phyloP scores from a whole-genome alignment of 2,113 vertebrate species.

The Hypanus sabinus region DNA sequence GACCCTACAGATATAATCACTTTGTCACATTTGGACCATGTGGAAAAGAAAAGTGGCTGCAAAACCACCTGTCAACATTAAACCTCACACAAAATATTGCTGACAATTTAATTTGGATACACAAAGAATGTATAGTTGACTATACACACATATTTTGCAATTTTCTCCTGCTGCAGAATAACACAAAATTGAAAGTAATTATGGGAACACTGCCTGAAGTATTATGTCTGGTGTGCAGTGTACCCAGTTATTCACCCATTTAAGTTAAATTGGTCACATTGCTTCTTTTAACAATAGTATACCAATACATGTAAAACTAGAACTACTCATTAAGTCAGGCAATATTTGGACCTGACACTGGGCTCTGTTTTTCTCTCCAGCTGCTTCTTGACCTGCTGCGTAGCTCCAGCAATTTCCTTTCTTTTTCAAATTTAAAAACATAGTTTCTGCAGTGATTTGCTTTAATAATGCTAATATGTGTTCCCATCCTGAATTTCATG shows the following conservation, averaged over 20 bases:
- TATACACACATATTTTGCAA: background rate
- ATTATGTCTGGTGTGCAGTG: background rate
- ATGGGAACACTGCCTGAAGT: background rate
- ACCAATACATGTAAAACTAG: background rate
- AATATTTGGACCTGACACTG: too few relatives aligned
- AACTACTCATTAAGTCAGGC: too few relatives aligned
- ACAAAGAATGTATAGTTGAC: background rate
- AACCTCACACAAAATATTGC: background rate
- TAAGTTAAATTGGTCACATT: background rate
- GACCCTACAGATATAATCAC: background rate
- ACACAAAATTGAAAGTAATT: background rate
- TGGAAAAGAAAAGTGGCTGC: background rate
- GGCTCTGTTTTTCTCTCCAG: too few relatives aligned
- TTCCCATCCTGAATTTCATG: background rate
- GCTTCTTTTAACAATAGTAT: background rate
- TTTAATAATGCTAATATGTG: background rate
- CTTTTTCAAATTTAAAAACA: too few relatives aligned
- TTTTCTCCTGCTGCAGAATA: background rate
- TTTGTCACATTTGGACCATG: background rate
- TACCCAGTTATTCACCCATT: background rate
- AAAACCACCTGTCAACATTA: background rate
- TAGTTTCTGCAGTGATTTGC: too few relatives aligned
- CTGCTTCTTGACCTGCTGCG: too few relatives aligned
- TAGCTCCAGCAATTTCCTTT: too few relatives aligned
- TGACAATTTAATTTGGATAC: background rate